phyloP scores from a whole-genome alignment of 2,113 vertebrate species.

The Ammodytes dubius region DNA sequence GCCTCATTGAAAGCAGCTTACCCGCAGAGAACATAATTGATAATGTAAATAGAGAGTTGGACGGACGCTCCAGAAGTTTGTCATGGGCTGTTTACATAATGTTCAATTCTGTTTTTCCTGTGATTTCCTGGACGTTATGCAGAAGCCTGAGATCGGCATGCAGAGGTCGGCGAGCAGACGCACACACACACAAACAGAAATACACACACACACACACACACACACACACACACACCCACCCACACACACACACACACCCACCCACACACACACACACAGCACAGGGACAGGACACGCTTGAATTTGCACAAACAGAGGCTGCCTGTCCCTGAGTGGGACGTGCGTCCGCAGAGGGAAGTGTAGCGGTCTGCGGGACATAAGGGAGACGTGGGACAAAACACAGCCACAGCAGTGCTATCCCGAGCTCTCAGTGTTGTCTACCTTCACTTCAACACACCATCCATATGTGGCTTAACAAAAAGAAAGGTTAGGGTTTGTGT shows the following conservation, averaged over 20 bases:
- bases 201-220: slow-evolving; percentile 15
- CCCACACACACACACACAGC: slow-evolving; percentile 13
- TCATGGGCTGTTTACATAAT: slow-evolving; percentile 83
- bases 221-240: neutral
- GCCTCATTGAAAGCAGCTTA: slow-evolving; percentile 68
- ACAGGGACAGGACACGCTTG: slow-evolving; percentile 75
- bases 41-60: slow-evolving; percentile 83
- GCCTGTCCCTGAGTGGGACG: slow-evolving; percentile 74
- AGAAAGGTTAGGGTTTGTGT: neutral
- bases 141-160: slow-evolving; percentile 77
- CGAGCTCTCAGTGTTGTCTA: slow-evolving; percentile 47
- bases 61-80: slow-evolving; percentile 77
- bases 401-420: slow-evolving; percentile 46
- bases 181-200: slow-evolving; percentile 36
- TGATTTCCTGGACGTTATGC: slow-evolving; percentile 83
- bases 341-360: slow-evolving; percentile 56
- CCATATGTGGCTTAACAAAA: slow-evolving; percentile 16
- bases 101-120: slow-evolving; percentile 82
- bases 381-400: slow-evolving; percentile 52
- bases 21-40: slow-evolving; percentile 79
- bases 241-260: slow-evolving; percentile 37
- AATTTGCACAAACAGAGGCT: slow-evolving; percentile 83
- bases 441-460: slow-evolving; percentile 26
- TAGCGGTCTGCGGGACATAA: slow-evolving; percentile 40
- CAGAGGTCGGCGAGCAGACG: slow-evolving; percentile 65